phyloP scores from a whole-genome alignment of 2,888 invertebrate species.

The Gnatocerus cornutus region DNA sequence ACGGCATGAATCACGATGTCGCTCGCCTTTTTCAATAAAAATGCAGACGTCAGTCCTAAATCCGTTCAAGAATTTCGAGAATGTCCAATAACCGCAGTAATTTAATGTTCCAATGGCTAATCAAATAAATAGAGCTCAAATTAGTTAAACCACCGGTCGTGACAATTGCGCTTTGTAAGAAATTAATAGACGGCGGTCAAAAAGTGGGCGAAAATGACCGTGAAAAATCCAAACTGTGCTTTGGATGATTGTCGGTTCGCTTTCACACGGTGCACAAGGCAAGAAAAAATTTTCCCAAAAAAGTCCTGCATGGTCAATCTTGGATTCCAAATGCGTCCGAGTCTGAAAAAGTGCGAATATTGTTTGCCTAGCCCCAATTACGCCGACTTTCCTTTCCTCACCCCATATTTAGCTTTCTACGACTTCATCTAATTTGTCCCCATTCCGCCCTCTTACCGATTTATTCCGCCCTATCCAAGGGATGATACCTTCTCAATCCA shows the following conservation, averaged over 20 bases:
- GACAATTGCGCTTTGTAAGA: background rate
- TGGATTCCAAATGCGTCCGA: no score
- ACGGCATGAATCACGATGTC: background rate
- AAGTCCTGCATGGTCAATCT: no score
- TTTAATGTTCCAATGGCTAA: constrained; percentile 37
- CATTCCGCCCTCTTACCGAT: constrained; percentile 3
- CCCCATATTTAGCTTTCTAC: background rate
- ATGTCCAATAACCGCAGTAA: constrained; percentile 19
- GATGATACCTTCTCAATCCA: constrained; percentile 50
- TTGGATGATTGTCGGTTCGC: background rate
- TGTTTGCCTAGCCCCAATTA: background rate
- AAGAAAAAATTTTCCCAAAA: background rate
- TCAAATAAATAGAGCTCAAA: constrained; percentile 35
- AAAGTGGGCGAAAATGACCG: constrained; percentile 6
- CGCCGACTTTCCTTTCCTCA: background rate
- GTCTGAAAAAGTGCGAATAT: no score
- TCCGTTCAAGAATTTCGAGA: constrained; percentile 15
- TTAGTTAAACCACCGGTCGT: constrained; percentile 26
- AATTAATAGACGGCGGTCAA: constrained; percentile 8
- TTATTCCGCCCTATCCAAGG: background rate
- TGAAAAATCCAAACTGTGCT: constrained; percentile 10
- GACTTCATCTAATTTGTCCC: constrained; percentile 4
- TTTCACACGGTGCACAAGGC: background rate
- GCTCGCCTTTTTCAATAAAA: background rate
- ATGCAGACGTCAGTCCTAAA: background rate